Conservation (phyloP, 2,113 vertebrate genomes). For the Abramis brama region DNA sequence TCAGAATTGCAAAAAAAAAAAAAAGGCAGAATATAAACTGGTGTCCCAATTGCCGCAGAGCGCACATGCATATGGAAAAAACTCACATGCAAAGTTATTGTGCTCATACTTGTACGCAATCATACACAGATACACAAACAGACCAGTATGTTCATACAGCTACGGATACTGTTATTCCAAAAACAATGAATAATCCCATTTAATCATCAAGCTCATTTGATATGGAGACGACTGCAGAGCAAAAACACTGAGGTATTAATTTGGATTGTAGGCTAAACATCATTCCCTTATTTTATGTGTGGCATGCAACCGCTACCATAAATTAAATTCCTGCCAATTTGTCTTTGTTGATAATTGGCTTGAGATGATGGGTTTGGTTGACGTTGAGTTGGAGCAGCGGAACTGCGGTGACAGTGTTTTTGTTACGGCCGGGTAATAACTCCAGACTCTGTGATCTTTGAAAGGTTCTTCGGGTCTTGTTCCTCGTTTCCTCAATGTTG, state of each 20-base stretch:
- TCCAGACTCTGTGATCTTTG: slow-evolving; percentile 62
- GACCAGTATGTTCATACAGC: not conserved
- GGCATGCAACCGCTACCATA: not conserved
- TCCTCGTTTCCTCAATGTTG: slow-evolving; percentile 56
- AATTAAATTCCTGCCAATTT: slow-evolving; percentile 16
- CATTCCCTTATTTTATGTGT: slow-evolving; percentile 7
- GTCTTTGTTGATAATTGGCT: slow-evolving; percentile 26
- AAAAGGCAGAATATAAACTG: slow-evolving; percentile 4
- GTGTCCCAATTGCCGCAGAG: slow-evolving; percentile 60
- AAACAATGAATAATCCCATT: slow-evolving; percentile 15
- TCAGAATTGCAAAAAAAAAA: too few species aligned
- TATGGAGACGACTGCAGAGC: not conserved
- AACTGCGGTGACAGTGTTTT: slow-evolving; percentile 26
- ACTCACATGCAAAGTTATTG: slow-evolving; percentile 22
- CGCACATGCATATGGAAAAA: slow-evolving; percentile 14
- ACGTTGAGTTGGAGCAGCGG: not conserved
- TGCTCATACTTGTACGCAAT: not conserved
- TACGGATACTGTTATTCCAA: slow-evolving; percentile 34
- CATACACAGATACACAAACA: not conserved
- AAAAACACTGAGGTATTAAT: slow-evolving; percentile 2
- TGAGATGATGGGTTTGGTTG: slow-evolving; percentile 2
- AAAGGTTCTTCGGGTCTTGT: slow-evolving; percentile 55
- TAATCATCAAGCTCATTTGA: not conserved
- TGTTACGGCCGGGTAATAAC: slow-evolving; percentile 54
- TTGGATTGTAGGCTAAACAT: slow-evolving; percentile 29